Percentiles rank a stretch among this genome's conserved stretches.
These are phyloP conservation scores for Vulpes ferrilata DNA, from an alignment of 2,113 vertebrate species.

Conservation along the genomic window DNA sequence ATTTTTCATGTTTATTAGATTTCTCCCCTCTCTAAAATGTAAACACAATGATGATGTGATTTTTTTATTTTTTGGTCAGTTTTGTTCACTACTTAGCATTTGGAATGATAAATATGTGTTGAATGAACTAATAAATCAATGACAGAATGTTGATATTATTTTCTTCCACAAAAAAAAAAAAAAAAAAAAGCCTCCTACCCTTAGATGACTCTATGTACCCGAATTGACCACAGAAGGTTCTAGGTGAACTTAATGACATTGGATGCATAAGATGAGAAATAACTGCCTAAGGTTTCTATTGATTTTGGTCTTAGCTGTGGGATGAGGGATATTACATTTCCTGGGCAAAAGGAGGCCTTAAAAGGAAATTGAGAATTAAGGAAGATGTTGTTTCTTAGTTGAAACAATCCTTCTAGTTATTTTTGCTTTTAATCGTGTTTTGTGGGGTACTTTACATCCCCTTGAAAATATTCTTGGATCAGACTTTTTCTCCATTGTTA, in stretches of 20 bases:
- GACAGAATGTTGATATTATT: not conserved
- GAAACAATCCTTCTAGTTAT: constrained; percentile 33
- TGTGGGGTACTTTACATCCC: not conserved
- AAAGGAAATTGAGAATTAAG: constrained; percentile 67
- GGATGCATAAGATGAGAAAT: constrained; percentile 44
- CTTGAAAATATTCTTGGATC: constrained; percentile 12
- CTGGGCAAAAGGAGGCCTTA: constrained; percentile 15
- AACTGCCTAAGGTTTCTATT: constrained; percentile 40
- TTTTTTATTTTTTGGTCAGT: not conserved
- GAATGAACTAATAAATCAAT: not conserved
- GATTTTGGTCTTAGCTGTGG: constrained; percentile 65
- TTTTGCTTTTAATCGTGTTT: constrained; percentile 55
- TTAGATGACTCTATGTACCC: not conserved
- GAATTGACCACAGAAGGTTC: constrained; percentile 13
- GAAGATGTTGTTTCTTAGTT: constrained; percentile 16
- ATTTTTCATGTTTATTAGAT: not conserved
- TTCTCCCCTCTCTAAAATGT: not conserved
- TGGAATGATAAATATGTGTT: not conserved
- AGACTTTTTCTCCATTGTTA: constrained; percentile 13
- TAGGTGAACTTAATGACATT: constrained; percentile 33
- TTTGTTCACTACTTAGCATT: not conserved
- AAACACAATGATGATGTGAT: not conserved
- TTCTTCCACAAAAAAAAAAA: not conserved
- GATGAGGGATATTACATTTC: constrained; percentile 58
- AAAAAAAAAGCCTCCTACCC: not conserved